Base-by-base conservation (phyloP, 2,888 invertebrate species). In the Clistopyga incitator region DNA sequence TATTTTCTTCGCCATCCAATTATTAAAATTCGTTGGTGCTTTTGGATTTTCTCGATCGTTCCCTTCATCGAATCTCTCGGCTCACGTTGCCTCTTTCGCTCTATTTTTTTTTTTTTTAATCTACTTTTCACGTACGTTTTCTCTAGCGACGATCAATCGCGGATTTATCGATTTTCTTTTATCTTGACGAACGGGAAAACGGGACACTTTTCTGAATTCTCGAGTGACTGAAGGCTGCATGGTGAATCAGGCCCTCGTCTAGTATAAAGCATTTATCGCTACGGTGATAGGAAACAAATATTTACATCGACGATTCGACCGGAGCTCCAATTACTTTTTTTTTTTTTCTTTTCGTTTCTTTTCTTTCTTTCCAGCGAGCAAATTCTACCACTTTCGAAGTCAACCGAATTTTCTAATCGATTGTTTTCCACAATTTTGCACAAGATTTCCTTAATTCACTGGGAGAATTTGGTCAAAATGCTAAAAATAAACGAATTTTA, bases 161-260 rank as follows among this genome's bases (percentile, higher is more conserved):
- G 81, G 64, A 61, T 67, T 34, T 52, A 65, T 76, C 71, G 74
- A 75, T 72, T 52, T 77, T 70, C 10, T 38, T 38, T n/a, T n/a
- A n/a, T n/a, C 3, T 38, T 52, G 65, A 65, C 78, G 78, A 68
- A 82, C 70, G 64, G 84, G 78, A 74, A 75, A 85, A 65, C 76
- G 77, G 65, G 77, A 74, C n/a, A n/a, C 74, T 52, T 71, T 61
- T 45, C 54, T 76, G 79, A 81, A 81, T 20, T 84, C 47, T 81
- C 80, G 78, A 84, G 82, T 75, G 84, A 90, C 91, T 90, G 91
- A 91, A 91, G 90, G 90, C 91, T 91, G 91, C 91, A 91, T 91
- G 91, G 91, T 89, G 81, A 88, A 91, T 90, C 91, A 91, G 91
- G 88, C 89, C 88, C 88, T 89, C 90, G 88, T 87, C 79, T 87